Base-by-base conservation (phyloP, 2,888 invertebrate species). In the Oscheius sp. region DNA sequence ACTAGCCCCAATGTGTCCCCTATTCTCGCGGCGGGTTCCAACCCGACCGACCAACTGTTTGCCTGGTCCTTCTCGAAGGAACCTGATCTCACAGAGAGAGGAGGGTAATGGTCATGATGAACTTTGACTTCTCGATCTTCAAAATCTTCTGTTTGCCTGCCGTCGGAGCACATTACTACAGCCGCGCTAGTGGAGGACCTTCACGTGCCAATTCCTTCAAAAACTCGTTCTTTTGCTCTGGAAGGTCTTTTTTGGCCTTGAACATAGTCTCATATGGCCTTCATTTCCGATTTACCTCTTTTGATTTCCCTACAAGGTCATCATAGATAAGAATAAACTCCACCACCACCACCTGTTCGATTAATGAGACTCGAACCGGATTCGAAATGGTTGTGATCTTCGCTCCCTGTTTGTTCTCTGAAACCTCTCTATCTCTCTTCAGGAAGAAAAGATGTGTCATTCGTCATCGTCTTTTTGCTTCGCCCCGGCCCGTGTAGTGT, bases 381-480 rank as follows among this genome's bases (percentile, higher is more conserved):
- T 42, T 42, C 42, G n/a, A 6, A 3, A 4, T 25, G 53, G 55
- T 20, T 6, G 1, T 33, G 55, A 55, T 55, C 55, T 55, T 17
- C 34, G 55, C 8, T 15, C 17, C 37, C 6, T 52, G 29, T 52
- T 52, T 52, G 52, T 52, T 52, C 52, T 52, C 27, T 48, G 52
- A 37, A 37, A 37, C 8, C 15, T 37, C 15, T 37, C 37, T 37
- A 10, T 37, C 37, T 37, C 15, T 37, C 37, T 37, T 8, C 37
- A 15, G 37, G 8, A 37, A n/a, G n/a, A n/a, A n/a, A n/a, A n/a
- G n/a, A n/a, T n/a, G n/a, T n/a, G n/a, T n/a, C n/a, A n/a, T n/a
- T n/a, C n/a, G n/a, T n/a, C n/a, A n/a, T n/a, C n/a, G n/a, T n/a
- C n/a, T n/a, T n/a, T n/a, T n/a, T n/a, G n/a, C n/a, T n/a, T n/a